Percentiles rank a stretch among this genome's conserved stretches.
Conservation (phyloP, 2,797 vertebrate genomes). For the Smutsia temminckii region DNA sequence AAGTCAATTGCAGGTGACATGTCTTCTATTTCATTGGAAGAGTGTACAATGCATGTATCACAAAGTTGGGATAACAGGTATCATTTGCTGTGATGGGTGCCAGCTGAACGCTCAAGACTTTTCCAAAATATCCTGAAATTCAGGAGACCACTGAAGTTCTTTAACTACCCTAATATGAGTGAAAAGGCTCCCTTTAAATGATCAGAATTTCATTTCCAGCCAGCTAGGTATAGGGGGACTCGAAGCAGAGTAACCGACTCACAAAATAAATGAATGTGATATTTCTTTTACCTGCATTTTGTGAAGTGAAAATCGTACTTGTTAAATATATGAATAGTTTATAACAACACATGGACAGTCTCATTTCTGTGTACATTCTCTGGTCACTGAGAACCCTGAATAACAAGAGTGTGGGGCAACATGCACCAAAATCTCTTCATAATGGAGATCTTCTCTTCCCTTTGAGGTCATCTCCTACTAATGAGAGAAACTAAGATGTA, state of each 20-base stretch:
- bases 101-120: not conserved
- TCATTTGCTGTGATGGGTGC: not conserved
- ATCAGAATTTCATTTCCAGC: not conserved
- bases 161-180: not conserved
- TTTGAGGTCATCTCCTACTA: not conserved
- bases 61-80: not conserved
- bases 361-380: not conserved
- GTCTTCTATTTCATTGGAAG: not conserved
- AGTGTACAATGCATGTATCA: not conserved
- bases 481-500: not conserved
- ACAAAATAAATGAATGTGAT: not conserved
- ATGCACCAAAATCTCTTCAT: not conserved
- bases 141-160: not conserved
- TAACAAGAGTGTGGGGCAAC: not conserved
- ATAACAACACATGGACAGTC: not conserved
- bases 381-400: not conserved
- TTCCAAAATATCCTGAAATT: not conserved
- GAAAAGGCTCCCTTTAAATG: not conserved
- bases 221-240: not conserved
- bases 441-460: not conserved
- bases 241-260: not conserved
- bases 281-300: slow-evolving; percentile 1
- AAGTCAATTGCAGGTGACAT: not conserved
- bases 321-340: not conserved
- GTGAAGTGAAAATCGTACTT: not conserved